phyloP scores from a whole-genome alignment of 2,888 invertebrate genomes.

The Thecophora atra region DNA sequence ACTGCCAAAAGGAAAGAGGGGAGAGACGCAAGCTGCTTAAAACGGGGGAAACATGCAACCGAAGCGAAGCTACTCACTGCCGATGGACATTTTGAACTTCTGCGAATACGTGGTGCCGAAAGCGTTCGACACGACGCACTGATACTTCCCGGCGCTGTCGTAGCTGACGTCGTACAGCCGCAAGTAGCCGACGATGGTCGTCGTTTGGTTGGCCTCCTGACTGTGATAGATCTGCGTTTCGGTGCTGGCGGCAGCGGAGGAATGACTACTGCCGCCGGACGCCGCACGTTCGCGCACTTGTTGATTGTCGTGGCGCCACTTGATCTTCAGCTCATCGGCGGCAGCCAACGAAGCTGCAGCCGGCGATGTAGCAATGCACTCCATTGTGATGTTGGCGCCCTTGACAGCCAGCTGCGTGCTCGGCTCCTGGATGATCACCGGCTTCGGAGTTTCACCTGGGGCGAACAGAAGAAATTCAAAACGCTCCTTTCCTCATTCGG shows the following conservation, averaged over 20 bases:
- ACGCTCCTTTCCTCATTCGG: too few species aligned
- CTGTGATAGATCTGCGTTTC: slow-evolving; percentile 65
- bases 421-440: slow-evolving; percentile 84
- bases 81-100: slow-evolving; percentile 86
- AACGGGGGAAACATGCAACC: slow-evolving; percentile 70
- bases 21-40: neutral
- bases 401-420: slow-evolving; percentile 84
- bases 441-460: slow-evolving; percentile 80
- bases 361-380: slow-evolving; percentile 84
- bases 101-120: slow-evolving; percentile 90
- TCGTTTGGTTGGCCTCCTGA: slow-evolving; percentile 67
- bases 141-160: slow-evolving; percentile 87
- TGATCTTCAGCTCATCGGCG: slow-evolving; percentile 74
- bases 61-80: slow-evolving; percentile 75
- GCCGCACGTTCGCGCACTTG: slow-evolving; percentile 66
- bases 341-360: slow-evolving; percentile 73
- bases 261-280: neutral
- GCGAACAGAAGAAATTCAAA: too few species aligned
- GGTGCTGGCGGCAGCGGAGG: slow-evolving; percentile 46
- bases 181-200: slow-evolving; percentile 77
- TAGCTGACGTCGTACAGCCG: slow-evolving; percentile 80
- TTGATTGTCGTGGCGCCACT: slow-evolving; percentile 89
- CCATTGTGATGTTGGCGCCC: slow-evolving; percentile 83
- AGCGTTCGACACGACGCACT: slow-evolving; percentile 89
- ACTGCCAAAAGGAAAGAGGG: slow-evolving; percentile 67